These are phyloP conservation scores for Orestias chungarensis DNA, from an alignment of 2,797 vertebrate genomes.

Conservation along the genomic window DNA sequence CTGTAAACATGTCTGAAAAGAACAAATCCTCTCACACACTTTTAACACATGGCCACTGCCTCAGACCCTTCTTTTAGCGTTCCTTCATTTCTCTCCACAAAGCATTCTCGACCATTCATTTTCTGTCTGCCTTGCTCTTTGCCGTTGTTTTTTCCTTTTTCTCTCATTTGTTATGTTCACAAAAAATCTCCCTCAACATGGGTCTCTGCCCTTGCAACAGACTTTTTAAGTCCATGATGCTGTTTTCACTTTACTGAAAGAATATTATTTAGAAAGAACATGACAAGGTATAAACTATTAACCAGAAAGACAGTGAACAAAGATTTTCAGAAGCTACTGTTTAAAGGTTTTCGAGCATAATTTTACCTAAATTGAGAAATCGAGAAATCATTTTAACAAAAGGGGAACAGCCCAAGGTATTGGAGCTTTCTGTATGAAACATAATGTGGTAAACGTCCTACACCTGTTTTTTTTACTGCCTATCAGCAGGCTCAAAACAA, in stretches of 20 bases:
- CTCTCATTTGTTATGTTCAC: constrained; percentile 12
- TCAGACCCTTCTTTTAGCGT: constrained; percentile 69
- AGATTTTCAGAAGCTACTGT: background rate
- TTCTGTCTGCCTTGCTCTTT: constrained; percentile 17
- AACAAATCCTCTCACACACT: constrained; percentile 78
- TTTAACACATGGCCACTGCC: constrained; percentile 50
- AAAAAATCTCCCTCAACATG: constrained; percentile 24
- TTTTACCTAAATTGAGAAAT: background rate
- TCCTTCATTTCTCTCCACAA: constrained; percentile 29
- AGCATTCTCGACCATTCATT: constrained; percentile 20
- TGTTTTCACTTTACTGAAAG: background rate
- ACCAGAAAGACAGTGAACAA: background rate
- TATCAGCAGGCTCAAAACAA: background rate
- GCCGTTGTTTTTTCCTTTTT: constrained; percentile 14
- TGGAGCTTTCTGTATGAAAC: too few relatives aligned
- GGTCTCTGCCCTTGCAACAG: background rate
- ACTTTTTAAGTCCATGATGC: background rate
- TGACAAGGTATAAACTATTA: background rate
- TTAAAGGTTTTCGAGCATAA: background rate
- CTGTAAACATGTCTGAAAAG: constrained; percentile 82
- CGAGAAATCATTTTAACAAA: background rate
- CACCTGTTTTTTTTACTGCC: background rate
- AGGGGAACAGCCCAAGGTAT: background rate
- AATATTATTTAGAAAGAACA: background rate
- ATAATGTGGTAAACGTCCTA: background rate